A percentile compares a stretch with the other conserved stretches of the same genome.
These are phyloP conservation scores for Misgurnus mizolepis DNA, from an alignment of 2,113 vertebrate genomes.

Conservation along the genomic window DNA sequence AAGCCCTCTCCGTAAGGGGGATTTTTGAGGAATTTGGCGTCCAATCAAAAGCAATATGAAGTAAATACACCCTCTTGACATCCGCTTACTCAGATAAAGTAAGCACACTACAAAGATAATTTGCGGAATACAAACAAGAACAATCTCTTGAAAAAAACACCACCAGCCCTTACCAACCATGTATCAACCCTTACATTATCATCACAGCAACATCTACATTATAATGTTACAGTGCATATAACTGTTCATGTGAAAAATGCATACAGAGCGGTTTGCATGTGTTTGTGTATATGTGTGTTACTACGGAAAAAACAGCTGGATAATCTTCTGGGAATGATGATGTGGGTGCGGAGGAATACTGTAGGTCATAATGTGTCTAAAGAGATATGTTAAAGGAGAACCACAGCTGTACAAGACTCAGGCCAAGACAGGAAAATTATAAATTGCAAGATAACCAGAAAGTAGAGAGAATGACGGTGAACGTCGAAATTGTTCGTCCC, in stretches of 20 bases:
- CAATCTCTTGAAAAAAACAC: slow-evolving; percentile 1
- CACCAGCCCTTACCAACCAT: not conserved
- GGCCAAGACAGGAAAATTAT: slow-evolving; percentile 55
- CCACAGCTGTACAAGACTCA: slow-evolving; percentile 64
- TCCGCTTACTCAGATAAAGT: slow-evolving; percentile 45
- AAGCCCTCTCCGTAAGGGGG: slow-evolving; percentile 19
- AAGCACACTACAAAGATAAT: slow-evolving; percentile 34
- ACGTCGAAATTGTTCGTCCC: no score
- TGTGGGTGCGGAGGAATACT: slow-evolving; percentile 38
- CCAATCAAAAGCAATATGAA: slow-evolving; percentile 49
- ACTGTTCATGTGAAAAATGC: not conserved
- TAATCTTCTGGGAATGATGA: slow-evolving; percentile 41
- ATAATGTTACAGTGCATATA: not conserved
- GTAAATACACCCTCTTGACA: slow-evolving; percentile 49
- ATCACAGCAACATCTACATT: no score
- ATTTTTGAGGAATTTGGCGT: slow-evolving; percentile 48
- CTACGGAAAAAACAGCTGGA: slow-evolving; percentile 62
- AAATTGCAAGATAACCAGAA: slow-evolving; percentile 36
- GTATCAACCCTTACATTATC: not conserved
- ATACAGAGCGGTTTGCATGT: not conserved
- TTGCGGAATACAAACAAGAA: slow-evolving; percentile 18
- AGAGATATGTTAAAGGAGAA: slow-evolving; percentile 61
- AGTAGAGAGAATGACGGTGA: not conserved
- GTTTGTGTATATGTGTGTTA: slow-evolving; percentile 24
- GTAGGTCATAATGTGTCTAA: slow-evolving; percentile 55